phyloP scores from a whole-genome alignment of 2,888 invertebrate genomes.

The Koerneria pararmatus region DNA sequence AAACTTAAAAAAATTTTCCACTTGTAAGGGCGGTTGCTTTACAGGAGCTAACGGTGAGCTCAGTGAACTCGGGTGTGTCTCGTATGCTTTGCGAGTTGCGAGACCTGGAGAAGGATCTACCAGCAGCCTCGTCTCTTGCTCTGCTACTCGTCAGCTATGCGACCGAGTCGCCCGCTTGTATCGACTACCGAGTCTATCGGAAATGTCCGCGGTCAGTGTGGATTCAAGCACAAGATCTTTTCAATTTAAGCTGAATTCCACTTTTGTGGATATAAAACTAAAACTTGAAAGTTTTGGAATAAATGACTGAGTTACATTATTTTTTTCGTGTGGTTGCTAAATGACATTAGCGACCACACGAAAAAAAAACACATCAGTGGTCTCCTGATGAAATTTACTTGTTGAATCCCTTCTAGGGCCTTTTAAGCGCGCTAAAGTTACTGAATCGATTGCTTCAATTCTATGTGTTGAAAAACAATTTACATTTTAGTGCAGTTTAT shows the following conservation, averaged over 20 bases:
- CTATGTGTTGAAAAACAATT: too few species aligned
- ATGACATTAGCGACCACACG: neutral
- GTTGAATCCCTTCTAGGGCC: too few species aligned
- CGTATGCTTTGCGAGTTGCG: conserved; percentile 18
- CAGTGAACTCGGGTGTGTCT: conserved; percentile 22
- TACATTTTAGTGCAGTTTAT: too few species aligned
- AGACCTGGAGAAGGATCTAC: conserved; percentile 19
- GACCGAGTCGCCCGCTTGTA: conserved; percentile 21
- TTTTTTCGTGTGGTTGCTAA: too few species aligned
- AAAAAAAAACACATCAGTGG: neutral
- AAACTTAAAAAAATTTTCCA: neutral
- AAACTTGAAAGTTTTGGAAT: too few species aligned
- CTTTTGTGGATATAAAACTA: too few species aligned
- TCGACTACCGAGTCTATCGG: conserved; percentile 18
- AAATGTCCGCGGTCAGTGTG: conserved; percentile 20
- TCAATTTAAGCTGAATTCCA: too few species aligned
- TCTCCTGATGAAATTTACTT: too few species aligned
- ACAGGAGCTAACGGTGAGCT: conserved; percentile 16
- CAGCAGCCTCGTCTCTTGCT: conserved; percentile 21
- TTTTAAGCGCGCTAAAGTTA: too few species aligned
- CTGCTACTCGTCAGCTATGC: conserved; percentile 18
- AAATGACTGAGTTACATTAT: too few species aligned
- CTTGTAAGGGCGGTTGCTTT: neutral
- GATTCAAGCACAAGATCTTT: neutral
- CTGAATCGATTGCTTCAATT: too few species aligned